Evolutionary conservation across 1,140 invertebrate species (phyloP).

Genomic region (Magallana ariakensis): DNA sequence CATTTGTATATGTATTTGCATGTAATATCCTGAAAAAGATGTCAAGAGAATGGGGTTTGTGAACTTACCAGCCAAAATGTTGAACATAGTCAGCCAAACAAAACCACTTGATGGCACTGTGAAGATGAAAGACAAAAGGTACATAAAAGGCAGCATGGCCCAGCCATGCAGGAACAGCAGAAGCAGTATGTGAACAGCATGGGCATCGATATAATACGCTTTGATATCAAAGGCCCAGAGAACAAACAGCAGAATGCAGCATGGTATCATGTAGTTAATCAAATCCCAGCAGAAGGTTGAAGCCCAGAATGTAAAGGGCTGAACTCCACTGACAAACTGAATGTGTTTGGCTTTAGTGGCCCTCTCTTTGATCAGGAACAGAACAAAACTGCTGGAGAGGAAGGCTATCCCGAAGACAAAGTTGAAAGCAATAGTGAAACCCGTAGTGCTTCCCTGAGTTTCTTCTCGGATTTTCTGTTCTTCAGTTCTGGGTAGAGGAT

Average conservation of each 20-base stretch:
- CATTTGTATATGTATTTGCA: too few species aligned
- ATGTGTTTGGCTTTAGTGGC: constrained; percentile 71
- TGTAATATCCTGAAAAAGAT: background rate
- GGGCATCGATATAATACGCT: constrained; percentile 80
- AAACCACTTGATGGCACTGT: constrained; percentile 73
- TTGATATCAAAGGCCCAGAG: constrained; percentile 78
- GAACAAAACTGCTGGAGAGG: constrained; percentile 70
- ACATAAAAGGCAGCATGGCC: constrained; percentile 74
- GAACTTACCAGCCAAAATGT: constrained; percentile 72
- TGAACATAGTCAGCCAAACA: constrained; percentile 75
- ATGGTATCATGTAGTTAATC: constrained; percentile 74
- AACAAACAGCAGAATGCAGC: constrained; percentile 64
- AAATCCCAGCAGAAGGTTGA: constrained; percentile 87
- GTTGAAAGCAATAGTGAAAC: constrained; percentile 68
- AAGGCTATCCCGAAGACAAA: constrained; percentile 75
- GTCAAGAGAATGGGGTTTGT: background rate
- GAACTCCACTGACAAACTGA: constrained; percentile 80
- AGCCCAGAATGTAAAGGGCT: constrained; percentile 86
- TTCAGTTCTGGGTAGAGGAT: constrained; percentile 67
- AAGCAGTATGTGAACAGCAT: constrained; percentile 76
- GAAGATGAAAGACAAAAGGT: constrained; percentile 75
- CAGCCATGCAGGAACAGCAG: constrained; percentile 79
- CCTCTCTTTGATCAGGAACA: constrained; percentile 74
- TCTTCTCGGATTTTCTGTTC: constrained; percentile 67
- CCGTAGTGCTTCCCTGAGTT: constrained; percentile 53